phyloP scores from a whole-genome alignment of 1,140 invertebrate genomes.

The Ylistrum balloti region DNA sequence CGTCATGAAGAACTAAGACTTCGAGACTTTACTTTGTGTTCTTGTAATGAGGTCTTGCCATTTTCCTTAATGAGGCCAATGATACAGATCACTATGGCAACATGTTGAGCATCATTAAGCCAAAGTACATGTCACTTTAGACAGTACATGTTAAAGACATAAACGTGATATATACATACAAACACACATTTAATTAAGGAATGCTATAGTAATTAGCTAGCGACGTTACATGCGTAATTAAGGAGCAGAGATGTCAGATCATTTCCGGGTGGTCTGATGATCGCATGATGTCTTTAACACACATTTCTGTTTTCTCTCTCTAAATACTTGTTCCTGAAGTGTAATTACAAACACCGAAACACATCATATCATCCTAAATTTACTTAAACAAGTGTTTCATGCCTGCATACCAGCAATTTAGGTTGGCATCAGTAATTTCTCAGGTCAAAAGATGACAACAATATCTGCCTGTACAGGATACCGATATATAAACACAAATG shows the following conservation, averaged over 20 bases:
- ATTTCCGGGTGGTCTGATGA: not conserved
- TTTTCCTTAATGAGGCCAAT: not conserved
- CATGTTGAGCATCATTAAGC: not conserved
- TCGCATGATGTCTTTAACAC: not conserved
- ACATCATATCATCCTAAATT: not conserved
- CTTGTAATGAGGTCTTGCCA: not conserved
- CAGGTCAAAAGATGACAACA: not conserved
- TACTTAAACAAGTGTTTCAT: not conserved
- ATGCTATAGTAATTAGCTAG: not conserved
- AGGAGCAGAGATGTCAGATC: not conserved
- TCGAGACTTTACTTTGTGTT: no score
- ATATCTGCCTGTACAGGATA: not conserved
- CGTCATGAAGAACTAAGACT: no score
- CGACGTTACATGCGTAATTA: not conserved
- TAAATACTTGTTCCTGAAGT: not conserved
- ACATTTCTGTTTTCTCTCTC: not conserved
- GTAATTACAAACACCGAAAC: not conserved
- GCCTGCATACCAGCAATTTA: not conserved
- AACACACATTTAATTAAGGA: not conserved
- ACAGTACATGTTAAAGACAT: not conserved
- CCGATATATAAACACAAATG: not conserved
- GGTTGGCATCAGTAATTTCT: not conserved
- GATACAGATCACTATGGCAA: not conserved
- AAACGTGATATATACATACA: not conserved
- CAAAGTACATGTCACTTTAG: not conserved